phyloP scores from a whole-genome alignment of 92 coral and sea anemone genomes.

The Parazoanthus atlanticus region DNA sequence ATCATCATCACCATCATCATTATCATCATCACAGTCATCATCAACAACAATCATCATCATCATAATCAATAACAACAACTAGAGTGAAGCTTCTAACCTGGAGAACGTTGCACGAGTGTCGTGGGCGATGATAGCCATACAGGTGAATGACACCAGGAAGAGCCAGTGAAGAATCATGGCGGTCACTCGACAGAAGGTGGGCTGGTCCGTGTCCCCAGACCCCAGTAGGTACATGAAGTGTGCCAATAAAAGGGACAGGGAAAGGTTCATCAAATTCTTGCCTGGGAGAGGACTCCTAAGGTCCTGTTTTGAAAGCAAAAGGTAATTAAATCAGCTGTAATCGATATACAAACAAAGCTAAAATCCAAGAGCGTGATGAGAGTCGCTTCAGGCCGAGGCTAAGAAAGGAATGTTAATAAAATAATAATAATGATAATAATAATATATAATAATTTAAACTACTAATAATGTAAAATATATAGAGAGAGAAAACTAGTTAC shows the following conservation, averaged over 20 bases:
- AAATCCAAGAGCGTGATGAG: no score
- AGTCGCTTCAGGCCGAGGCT: no score
- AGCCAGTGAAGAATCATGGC: slow-evolving; percentile 80
- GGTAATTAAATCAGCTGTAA: background rate
- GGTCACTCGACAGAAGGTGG: slow-evolving; percentile 67
- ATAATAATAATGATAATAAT: no score
- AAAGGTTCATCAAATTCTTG: slow-evolving; percentile 87
- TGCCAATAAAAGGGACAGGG: slow-evolving; percentile 78
- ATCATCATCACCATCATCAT: no score
- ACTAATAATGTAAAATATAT: no score
- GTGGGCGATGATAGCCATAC: slow-evolving; percentile 85
- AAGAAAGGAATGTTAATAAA: no score
- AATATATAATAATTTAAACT: no score
- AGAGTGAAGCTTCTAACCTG: slow-evolving; percentile 7
- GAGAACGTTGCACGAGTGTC: slow-evolving; percentile 70
- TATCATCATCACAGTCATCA: no score
- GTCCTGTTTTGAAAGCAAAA: slow-evolving; percentile 40
- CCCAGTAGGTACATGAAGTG: slow-evolving; percentile 85
- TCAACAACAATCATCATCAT: background rate
- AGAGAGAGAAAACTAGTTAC: no score
- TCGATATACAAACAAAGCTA: no score
- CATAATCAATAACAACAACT: no score
- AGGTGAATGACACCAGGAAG: slow-evolving; percentile 82
- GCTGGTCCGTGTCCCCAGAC: slow-evolving; percentile 79
- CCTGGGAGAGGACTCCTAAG: slow-evolving; percentile 92